phyloP scores from a whole-genome alignment of 2,888 invertebrate genomes.

The Tenthredo amoena region DNA sequence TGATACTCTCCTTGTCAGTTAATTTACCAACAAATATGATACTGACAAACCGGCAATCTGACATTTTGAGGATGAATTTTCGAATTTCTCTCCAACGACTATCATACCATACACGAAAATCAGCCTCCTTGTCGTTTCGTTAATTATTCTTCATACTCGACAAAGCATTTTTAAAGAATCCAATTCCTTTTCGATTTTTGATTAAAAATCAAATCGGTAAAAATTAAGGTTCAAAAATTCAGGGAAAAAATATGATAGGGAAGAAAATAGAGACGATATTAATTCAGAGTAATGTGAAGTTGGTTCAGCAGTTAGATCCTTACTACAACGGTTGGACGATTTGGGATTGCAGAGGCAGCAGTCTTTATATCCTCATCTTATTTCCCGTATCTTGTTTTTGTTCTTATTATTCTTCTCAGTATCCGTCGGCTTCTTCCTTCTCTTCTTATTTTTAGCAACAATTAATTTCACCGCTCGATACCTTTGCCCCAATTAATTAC shows the following conservation, averaged over 20 bases:
- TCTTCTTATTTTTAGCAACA: neutral
- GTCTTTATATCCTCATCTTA: neutral
- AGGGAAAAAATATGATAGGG: too few relatives aligned
- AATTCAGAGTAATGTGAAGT: too few relatives aligned
- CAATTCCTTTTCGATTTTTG: neutral
- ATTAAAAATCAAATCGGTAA: too few relatives aligned
- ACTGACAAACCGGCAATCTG: constrained; percentile 2
- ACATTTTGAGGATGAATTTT: neutral
- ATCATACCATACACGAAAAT: neutral
- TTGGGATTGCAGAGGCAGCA: neutral
- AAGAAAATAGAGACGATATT: too few relatives aligned
- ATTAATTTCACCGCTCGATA: constrained; percentile 18
- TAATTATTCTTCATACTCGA: neutral
- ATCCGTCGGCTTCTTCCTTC: neutral
- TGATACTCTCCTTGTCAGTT: neutral
- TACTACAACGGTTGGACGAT: neutral
- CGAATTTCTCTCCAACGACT: neutral
- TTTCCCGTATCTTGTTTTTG: neutral
- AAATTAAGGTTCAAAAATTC: too few relatives aligned
- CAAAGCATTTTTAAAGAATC: neutral
- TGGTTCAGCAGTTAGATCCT: too few relatives aligned
- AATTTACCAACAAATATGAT: neutral
- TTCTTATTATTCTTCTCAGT: neutral
- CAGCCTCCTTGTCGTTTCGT: neutral
- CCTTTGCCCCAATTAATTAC: constrained; percentile 15